Percentiles rank a stretch among this genome's conserved stretches.
Conservation (phyloP, 2,888 invertebrate species). For the Helicoverpa assulta region DNA sequence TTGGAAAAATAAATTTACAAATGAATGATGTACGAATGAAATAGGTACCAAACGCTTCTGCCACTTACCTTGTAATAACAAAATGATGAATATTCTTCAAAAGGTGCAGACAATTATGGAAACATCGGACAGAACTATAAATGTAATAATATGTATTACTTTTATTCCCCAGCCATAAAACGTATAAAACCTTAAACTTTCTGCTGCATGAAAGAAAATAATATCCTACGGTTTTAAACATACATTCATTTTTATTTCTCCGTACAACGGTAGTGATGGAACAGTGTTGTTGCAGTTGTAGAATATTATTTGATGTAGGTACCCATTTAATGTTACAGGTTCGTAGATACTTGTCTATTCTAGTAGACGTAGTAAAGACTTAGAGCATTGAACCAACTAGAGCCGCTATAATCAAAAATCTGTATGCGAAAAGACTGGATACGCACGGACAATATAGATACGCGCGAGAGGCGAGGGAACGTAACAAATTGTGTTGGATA, state of each 20-base stretch:
- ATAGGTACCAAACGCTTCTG: too few relatives aligned
- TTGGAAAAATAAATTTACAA: too few relatives aligned
- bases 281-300: not conserved
- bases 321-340: slow-evolving; percentile 4
- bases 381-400: too few relatives aligned
- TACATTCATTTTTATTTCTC: not conserved
- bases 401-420: too few relatives aligned
- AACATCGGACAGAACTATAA: not conserved
- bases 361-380: slow-evolving; percentile 9
- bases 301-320: too few relatives aligned
- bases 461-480: too few relatives aligned
- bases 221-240: not conserved
- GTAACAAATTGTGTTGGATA: too few relatives aligned
- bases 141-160: not conserved
- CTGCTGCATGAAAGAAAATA: slow-evolving; percentile 1
- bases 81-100: slow-evolving; percentile 11
- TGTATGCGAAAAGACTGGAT: too few relatives aligned
- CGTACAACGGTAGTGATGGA: not conserved
- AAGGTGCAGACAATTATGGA: slow-evolving; percentile 5
- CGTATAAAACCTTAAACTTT: slow-evolving; percentile 1
- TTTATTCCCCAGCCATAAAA: not conserved
- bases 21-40: too few relatives aligned
- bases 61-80: not conserved
- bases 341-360: not conserved
- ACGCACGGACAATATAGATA: too few relatives aligned